Conservation (phyloP, 1,140 invertebrate genomes). For the Drosophila tani region DNA sequence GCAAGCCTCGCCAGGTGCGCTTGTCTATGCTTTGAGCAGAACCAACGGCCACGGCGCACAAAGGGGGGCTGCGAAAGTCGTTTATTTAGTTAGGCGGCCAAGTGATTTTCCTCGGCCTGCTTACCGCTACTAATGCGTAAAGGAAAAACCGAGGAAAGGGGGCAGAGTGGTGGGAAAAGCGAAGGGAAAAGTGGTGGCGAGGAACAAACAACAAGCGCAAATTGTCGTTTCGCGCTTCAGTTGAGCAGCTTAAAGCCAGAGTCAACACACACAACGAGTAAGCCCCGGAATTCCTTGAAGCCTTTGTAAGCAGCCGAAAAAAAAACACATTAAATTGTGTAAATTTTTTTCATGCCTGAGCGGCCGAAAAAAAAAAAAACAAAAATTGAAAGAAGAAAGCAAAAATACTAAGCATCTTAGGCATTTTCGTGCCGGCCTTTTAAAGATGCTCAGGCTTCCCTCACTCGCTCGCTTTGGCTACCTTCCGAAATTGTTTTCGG, state of each 20-base stretch:
- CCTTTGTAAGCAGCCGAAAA: slow-evolving; percentile 55
- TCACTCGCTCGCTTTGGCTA: slow-evolving; percentile 9
- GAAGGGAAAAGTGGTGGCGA: slow-evolving; percentile 12
- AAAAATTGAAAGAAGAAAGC: slow-evolving; percentile 31
- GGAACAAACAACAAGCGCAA: slow-evolving; percentile 71
- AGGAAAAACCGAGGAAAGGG: slow-evolving; percentile 7
- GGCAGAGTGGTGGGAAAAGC: slow-evolving; percentile 2
- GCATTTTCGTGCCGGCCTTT: slow-evolving; percentile 62
- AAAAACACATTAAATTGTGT: slow-evolving; percentile 64
- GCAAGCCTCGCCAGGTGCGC: slow-evolving; percentile 36
- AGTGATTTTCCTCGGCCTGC: slow-evolving; percentile 50
- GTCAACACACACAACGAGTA: slow-evolving; percentile 61
- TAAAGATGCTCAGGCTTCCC: slow-evolving; percentile 56
- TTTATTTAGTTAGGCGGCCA: slow-evolving; percentile 58
- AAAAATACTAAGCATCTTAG: slow-evolving; percentile 67
- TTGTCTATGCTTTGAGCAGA: slow-evolving; percentile 39
- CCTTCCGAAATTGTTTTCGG: slow-evolving; percentile 72
- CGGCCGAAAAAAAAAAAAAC: slow-evolving; percentile 17
- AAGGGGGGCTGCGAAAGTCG: slow-evolving; percentile 28
- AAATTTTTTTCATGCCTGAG: slow-evolving; percentile 61
- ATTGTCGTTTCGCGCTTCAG: slow-evolving; percentile 81
- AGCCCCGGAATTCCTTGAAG: slow-evolving; percentile 64
- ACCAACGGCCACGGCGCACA: slow-evolving; percentile 8
- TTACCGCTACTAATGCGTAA: slow-evolving; percentile 60
- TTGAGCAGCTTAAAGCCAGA: slow-evolving; percentile 80